Evolutionary conservation across 2,888 invertebrate genomes (phyloP), one percentile per base, ranked within the genome.

Genomic region (Drosophila nr. medialis): DNA sequence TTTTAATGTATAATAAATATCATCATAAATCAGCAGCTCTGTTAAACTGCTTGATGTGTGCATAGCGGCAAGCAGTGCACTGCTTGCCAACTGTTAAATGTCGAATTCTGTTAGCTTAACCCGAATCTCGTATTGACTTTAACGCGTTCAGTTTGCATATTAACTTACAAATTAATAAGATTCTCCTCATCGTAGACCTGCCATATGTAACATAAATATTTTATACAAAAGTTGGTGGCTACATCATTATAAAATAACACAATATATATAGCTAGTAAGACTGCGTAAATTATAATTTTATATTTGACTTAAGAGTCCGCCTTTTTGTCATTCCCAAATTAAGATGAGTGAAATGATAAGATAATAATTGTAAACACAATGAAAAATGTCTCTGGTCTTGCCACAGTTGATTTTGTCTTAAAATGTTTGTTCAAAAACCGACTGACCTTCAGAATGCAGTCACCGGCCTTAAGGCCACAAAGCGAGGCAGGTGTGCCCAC

Each of bases 391-490:
- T 8, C 5, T 10, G 54, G 27, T 29, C 32, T 34, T 30, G 21
- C 32, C 4, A 29, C 13, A 69, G 30, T 55, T 49, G 38, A 48
- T 36, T 18, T 27, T 53, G 13, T 36, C 45, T 56, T 24, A 4
- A 42, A 48, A 10, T 49, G 53, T 42, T 59, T 62, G 53, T 53
- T 18, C 24, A 27, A 27, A 38, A 50, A 54, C 30, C n/a, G 70
- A 84, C 95, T 95, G 34, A 95, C 95, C 92, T 95, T 95, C 69
- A 96, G 93, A 75, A 96, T 90, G 89, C 96, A 96, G 91, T 96
- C 96, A 0, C 96, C 96, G 29, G 95, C 93, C 90, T 94, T 95
- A 51, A 96, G 91, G 1, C 96, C 96, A 0, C 95, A 95, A 0
- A 90, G 70, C 64, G 95, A 94, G 0, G 96, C 96, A 64, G 95